Evolutionary conservation across 2,797 vertebrate species (phyloP).

Genomic region (Sebastes minor): DNA sequence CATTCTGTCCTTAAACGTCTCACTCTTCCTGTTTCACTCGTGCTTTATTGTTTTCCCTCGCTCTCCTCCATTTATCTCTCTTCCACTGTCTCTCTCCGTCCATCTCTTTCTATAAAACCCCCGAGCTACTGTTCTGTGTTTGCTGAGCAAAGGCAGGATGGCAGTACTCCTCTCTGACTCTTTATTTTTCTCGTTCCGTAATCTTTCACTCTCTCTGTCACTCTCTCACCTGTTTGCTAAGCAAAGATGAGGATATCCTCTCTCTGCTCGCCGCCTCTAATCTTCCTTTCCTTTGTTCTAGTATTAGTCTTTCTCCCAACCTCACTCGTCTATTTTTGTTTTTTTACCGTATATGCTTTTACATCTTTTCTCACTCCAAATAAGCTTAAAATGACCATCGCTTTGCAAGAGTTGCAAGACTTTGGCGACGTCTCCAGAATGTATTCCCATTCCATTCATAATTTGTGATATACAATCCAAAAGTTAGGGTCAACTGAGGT

Average conservation of each 20-base stretch:
- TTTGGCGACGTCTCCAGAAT: not conserved
- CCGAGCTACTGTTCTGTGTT: conserved; percentile 26
- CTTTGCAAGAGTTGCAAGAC: not conserved
- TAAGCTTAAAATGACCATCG: not conserved
- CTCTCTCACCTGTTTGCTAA: conserved; percentile 33
- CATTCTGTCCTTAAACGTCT: conserved; percentile 38
- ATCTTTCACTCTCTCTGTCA: not conserved
- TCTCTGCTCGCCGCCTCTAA: not conserved
- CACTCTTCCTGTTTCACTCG: conserved; percentile 27
- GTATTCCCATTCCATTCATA: not conserved
- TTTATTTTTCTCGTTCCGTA: conserved; percentile 7
- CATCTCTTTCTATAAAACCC: conserved; percentile 8
- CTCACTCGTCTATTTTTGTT: not conserved
- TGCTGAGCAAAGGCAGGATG: conserved; percentile 29
- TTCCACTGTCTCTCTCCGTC: not conserved
- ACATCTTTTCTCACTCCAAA: not conserved
- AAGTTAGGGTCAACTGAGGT: not conserved
- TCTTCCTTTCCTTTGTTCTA: not conserved
- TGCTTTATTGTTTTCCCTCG: conserved; percentile 26
- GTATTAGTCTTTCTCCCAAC: not conserved
- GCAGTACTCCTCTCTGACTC: not conserved
- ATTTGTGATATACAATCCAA: not conserved
- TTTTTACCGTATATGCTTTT: not conserved
- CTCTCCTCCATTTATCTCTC: conserved; percentile 3
- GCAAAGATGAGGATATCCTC: conserved; percentile 29